Evolutionary conservation across 2,113 vertebrate genomes (phyloP).

Genomic region (Tylochromis polylepis): DNA sequence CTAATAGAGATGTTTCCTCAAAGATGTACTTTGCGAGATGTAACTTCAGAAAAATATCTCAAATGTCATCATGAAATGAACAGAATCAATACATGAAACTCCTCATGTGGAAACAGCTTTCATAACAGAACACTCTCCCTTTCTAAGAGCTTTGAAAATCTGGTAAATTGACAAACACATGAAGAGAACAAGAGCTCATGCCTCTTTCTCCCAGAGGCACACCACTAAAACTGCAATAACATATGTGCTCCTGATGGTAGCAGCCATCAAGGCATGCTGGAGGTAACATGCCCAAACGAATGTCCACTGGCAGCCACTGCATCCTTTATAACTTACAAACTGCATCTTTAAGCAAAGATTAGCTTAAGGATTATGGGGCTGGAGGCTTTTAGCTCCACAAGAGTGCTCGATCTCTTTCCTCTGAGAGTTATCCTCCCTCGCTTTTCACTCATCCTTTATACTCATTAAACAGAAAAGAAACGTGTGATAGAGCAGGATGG

Average conservation of each 20-base stretch:
- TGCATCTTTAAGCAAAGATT: slow-evolving; percentile 70
- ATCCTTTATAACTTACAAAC: slow-evolving; percentile 51
- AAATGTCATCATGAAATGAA: slow-evolving; percentile 5
- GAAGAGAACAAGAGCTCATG: slow-evolving; percentile 8
- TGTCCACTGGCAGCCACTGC: slow-evolving; percentile 17
- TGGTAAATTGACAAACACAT: slow-evolving; percentile 11
- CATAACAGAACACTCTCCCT: background rate
- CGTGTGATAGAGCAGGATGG: slow-evolving; percentile 47
- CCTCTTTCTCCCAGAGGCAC: slow-evolving; percentile 31
- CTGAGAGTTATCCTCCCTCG: slow-evolving; percentile 34
- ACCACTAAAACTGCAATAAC: slow-evolving; percentile 25
- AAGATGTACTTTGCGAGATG: background rate
- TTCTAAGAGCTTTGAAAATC: slow-evolving; percentile 4
- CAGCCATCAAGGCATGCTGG: background rate
- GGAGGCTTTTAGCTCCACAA: slow-evolving; percentile 54
- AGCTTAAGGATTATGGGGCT: slow-evolving; percentile 59
- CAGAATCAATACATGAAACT: background rate
- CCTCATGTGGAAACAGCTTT: background rate
- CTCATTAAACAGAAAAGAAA: slow-evolving; percentile 60
- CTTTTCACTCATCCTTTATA: slow-evolving; percentile 47
- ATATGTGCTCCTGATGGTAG: slow-evolving; percentile 11
- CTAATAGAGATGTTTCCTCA: slow-evolving; percentile 5
- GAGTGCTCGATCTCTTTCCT: slow-evolving; percentile 36
- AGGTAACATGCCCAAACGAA: slow-evolving; percentile 40
- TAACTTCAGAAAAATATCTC: background rate